These are phyloP conservation scores for Gambusia yucatana DNA, from an alignment of 2,797 vertebrate genomes.

Conservation along the genomic window DNA sequence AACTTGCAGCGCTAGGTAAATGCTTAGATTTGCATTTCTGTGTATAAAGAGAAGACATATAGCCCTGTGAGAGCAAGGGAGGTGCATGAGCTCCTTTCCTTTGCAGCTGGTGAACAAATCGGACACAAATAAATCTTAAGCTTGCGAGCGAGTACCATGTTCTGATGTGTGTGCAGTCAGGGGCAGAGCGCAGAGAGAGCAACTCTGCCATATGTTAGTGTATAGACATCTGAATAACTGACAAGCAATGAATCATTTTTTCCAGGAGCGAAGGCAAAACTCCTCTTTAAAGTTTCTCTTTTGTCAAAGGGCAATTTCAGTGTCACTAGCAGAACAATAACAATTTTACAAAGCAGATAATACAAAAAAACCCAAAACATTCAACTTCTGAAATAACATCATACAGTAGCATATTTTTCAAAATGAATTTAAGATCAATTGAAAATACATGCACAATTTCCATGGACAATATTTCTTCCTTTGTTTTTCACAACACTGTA, in stretches of 20 bases:
- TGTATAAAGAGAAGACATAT: slow-evolving; percentile 64
- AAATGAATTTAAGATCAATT: slow-evolving; percentile 56
- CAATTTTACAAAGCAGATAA: slow-evolving; percentile 64
- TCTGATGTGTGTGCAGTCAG: slow-evolving; percentile 48
- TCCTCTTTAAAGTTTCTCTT: slow-evolving; percentile 37
- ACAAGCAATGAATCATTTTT: slow-evolving; percentile 39
- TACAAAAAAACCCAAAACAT: slow-evolving; percentile 31
- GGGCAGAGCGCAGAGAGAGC: slow-evolving; percentile 40
- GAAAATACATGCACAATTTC: slow-evolving; percentile 67
- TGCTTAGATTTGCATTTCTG: slow-evolving; percentile 65
- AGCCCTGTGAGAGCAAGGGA: slow-evolving; percentile 65
- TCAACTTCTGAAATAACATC: slow-evolving; percentile 60
- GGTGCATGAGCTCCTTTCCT: slow-evolving; percentile 34
- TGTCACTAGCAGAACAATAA: slow-evolving; percentile 58
- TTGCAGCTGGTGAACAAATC: slow-evolving; percentile 70
- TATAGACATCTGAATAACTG: slow-evolving; percentile 46
- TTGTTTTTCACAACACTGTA: slow-evolving; percentile 72
- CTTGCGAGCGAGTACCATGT: slow-evolving; percentile 32
- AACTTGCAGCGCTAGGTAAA: slow-evolving; percentile 67
- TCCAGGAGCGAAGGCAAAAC: slow-evolving; percentile 49
- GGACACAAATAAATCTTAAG: slow-evolving; percentile 44
- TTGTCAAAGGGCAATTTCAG: slow-evolving; percentile 57
- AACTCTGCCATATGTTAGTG: slow-evolving; percentile 67
- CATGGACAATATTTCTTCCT: slow-evolving; percentile 49
- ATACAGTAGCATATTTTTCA: slow-evolving; percentile 68